Base-by-base conservation (phyloP, 2,797 vertebrate species). In the Hydrocynus forskahlii region DNA sequence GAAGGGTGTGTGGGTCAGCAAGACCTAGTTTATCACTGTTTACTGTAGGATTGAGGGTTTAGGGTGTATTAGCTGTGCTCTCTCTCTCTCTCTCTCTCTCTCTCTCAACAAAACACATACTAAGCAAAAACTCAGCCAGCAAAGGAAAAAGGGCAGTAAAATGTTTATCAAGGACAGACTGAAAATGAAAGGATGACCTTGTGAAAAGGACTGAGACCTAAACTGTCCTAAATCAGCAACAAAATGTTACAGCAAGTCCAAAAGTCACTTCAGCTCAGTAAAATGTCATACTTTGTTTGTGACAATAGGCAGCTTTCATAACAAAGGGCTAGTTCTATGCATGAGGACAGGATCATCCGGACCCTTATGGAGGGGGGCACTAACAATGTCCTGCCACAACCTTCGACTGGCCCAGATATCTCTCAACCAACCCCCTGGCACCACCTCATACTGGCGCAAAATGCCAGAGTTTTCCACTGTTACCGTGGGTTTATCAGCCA, bases 1-100 rank as follows among this genome's bases (percentile, higher is more conserved):
- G 16, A 43, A 68, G 54, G 75, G 64, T 87, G 84, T 79, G 80
- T 77, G 81, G 86, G 84, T 87, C 86, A 87, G 84, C 83, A 83
- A 81, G 82, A 45, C 59, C 74, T 50, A 81, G 71, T 82, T 87
- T 84, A 87, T 76, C 80, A 75, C 78, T 67, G 86, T 87, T 83
- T 87, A 86, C 83, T 63, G 73, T 52, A 76, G 77, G 81, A 85
- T 86, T 84, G 79, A 55, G 79, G 82, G 50, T 83, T 85, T 81
- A 73, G 52, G 45, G 55, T 80, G 82, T 69, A 85, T 83, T 81
- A 85, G 80, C 75, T 60, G 40, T 17, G 69, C 75, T 62, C 64
- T 72, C 8, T 17, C 73, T 50, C 74, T 69, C 73, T 50, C 68
- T 57, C 55, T 6, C 72, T 63, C 48, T 45, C 72, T 13, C 45